Evolutionary conservation across 2,113 vertebrate species (phyloP).

Genomic region (Periophthalmus modestus): DNA sequence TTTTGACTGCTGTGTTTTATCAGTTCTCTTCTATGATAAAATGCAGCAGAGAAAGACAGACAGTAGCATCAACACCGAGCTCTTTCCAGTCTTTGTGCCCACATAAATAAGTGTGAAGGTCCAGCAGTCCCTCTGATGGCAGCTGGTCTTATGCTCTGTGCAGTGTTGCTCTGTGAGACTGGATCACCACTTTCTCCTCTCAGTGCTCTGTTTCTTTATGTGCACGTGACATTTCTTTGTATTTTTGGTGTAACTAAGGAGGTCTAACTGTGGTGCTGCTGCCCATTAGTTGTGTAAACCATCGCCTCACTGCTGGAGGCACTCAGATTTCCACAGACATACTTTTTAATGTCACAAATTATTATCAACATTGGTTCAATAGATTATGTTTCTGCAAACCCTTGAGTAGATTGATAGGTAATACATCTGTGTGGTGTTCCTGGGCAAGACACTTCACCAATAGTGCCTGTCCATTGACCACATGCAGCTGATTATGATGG

Average conservation of each 20-base stretch:
- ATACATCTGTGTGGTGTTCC: neutral
- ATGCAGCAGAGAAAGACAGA: neutral
- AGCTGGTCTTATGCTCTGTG: neutral
- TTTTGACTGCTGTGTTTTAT: neutral
- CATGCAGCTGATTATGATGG: too few relatives aligned
- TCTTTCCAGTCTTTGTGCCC: conserved; percentile 1
- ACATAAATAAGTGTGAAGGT: neutral
- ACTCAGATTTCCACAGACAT: conserved; percentile 31
- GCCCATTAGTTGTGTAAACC: conserved; percentile 17
- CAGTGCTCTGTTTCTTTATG: neutral
- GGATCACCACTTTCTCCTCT: neutral
- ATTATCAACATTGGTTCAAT: neutral
- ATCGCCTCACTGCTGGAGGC: conserved; percentile 27
- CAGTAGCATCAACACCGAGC: neutral
- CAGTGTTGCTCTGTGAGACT: neutral
- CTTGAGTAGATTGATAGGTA: neutral
- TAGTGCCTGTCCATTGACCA: too few relatives aligned
- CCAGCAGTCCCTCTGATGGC: neutral
- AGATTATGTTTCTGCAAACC: neutral
- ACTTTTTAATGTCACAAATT: neutral
- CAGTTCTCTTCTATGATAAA: neutral
- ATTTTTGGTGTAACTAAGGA: neutral
- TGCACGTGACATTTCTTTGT: neutral
- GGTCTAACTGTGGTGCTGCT: conserved; percentile 20
- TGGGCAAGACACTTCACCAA: too few relatives aligned